phyloP scores from a whole-genome alignment of 2,113 vertebrate genomes.

The Tragelaphus strepsiceros region DNA sequence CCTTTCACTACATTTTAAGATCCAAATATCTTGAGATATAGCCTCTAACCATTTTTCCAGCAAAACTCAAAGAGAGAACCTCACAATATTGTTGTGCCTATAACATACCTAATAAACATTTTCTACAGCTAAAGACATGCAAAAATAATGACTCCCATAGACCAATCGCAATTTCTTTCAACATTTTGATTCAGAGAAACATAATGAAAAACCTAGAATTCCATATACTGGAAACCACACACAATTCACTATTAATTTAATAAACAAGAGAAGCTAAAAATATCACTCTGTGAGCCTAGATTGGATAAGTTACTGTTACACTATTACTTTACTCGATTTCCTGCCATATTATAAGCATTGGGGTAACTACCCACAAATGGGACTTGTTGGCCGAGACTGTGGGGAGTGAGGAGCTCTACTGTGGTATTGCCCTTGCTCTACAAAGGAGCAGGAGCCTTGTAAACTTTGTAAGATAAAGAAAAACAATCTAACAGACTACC shows the following conservation, averaged over 20 bases:
- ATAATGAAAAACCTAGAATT: background rate
- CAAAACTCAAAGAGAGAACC: background rate
- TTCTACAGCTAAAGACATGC: background rate
- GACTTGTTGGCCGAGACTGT: too few relatives aligned
- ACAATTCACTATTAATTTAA: background rate
- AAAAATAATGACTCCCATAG: background rate
- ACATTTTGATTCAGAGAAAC: constrained; percentile 29
- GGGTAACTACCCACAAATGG: background rate
- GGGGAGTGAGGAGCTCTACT: background rate
- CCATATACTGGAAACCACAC: background rate
- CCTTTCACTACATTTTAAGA: constrained; percentile 25
- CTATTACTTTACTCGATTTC: background rate
- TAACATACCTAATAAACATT: background rate
- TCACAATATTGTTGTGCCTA: background rate
- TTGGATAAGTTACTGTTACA: background rate
- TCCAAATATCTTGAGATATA: background rate
- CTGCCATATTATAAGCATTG: background rate
- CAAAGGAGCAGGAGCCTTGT: background rate
- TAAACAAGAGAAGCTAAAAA: constrained; percentile 13
- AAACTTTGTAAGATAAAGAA: background rate
- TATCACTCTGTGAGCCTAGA: background rate
- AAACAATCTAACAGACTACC: background rate
- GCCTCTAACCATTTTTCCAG: background rate
- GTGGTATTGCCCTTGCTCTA: background rate
- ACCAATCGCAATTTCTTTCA: background rate